Percentiles rank a stretch among this genome's conserved stretches.
Evolutionary conservation across 2,888 invertebrate genomes (phyloP).

Genomic region (Caenorhabditis sp.): DNA sequence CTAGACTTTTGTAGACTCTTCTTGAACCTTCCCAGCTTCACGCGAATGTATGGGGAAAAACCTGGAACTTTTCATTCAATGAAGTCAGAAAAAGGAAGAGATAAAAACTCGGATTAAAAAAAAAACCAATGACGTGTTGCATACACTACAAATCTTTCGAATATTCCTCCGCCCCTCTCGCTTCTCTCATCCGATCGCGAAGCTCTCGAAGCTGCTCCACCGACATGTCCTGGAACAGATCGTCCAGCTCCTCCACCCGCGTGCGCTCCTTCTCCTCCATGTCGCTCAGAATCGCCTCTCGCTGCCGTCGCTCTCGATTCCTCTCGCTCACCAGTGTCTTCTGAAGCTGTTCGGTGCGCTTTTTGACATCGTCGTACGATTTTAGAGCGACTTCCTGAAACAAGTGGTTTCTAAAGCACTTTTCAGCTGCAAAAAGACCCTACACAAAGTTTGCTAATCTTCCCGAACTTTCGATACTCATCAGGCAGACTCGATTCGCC

Average conservation of each 20-base stretch:
- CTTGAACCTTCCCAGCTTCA: no score
- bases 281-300: slow-evolving; percentile 24
- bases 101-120: no score
- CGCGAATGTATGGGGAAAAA: no score
- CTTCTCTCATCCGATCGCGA: slow-evolving; percentile 10
- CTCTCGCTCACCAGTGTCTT: slow-evolving; percentile 16
- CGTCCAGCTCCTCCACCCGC: slow-evolving; percentile 14
- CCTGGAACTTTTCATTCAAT: no score
- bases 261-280: slow-evolving; percentile 27
- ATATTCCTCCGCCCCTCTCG: background rate
- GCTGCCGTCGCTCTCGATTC: slow-evolving; percentile 29
- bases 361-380: slow-evolving; percentile 40
- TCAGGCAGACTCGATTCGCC: slow-evolving; percentile 27
- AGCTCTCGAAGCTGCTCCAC: slow-evolving; percentile 29
- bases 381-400: slow-evolving; percentile 47
- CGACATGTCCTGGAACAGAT: slow-evolving; percentile 16
- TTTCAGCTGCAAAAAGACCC: background rate
- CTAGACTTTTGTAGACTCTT: no score
- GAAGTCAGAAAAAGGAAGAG: no score
- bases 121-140: no score
- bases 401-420: background rate
- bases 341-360: slow-evolving; percentile 44
- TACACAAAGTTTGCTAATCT: slow-evolving; percentile 55
- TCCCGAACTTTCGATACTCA: slow-evolving; percentile 39
- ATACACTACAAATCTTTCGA: no score